Base-by-base conservation (phyloP, 2,888 invertebrate genomes). In the Patella depressa region DNA sequence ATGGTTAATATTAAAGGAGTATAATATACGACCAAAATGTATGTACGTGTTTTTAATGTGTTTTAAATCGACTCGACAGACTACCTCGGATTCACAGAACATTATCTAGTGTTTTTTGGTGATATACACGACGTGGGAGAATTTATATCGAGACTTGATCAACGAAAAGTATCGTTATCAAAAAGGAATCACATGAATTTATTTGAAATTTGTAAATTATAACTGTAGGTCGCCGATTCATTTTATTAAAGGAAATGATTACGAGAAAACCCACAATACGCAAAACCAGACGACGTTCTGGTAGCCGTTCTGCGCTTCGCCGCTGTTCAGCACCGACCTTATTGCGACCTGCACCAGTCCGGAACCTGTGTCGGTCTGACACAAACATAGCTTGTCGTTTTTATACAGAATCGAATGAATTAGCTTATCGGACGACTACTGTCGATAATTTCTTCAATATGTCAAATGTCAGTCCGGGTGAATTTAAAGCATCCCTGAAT, bases 281-380 rank as follows among this genome's bases (percentile, higher is more conserved):
- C 3, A 76, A 76, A 72, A 79, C 78, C 4, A 76, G 79, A 55
- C 72, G 80, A 72, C 74, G 79, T 34, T 79, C 78, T 45, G 79
- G 78, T 55, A 80, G 76, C 65, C 77, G 79, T 53, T 75, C 72
- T 11, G 80, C 80, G 72, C 79, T 80, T 3, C 74, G 82, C 45
- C 74, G 82, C 12, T 82, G 82, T 76, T 82, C 82, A 53, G 82
- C 82, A 15, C 82, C 82, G 4, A 80, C 80, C 19, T 79, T 82
- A 3, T 19, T 82, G 55, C 79, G 80, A 29, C 78, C 78, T 12
- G 74, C 79, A n/a, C 57, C 71, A 7, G 54, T 72, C 7, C 57
- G 71, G 24, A 29, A 71, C 14, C 17, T 76, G 72, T 76, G 71
- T 59, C 71, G 72, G 45, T 76, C 76, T 15, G 76, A 76, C 57